Conservation (phyloP, 2,888 invertebrate genomes). For the Drosophila testacea region DNA sequence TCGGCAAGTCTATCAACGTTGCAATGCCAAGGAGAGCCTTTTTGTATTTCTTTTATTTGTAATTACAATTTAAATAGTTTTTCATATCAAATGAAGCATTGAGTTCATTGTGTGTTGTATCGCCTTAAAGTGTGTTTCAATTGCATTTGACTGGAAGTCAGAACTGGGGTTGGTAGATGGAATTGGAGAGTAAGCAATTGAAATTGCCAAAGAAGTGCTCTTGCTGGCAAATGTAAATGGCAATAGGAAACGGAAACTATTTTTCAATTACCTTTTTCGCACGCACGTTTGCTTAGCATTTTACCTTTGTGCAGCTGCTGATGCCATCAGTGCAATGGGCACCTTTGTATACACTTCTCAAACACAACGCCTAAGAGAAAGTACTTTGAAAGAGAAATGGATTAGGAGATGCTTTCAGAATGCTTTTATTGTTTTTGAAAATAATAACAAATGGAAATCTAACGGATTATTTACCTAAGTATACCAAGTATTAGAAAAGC, state of each 20-base stretch:
- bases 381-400: not conserved
- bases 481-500: too few species aligned
- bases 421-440: too few species aligned
- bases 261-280: slow-evolving; percentile 78
- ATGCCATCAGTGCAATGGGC: not conserved
- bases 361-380: not conserved
- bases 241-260: slow-evolving; percentile 69
- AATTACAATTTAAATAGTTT: slow-evolving; percentile 49
- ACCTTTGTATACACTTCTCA: slow-evolving; percentile 21
- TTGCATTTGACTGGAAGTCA: slow-evolving; percentile 25
- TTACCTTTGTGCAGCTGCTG: slow-evolving; percentile 56
- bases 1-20: too few species aligned
- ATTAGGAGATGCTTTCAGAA: not conserved
- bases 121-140: slow-evolving; percentile 40
- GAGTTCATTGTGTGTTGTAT: slow-evolving; percentile 2
- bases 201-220: slow-evolving; percentile 33
- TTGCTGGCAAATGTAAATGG: slow-evolving; percentile 30
- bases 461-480: not conserved
- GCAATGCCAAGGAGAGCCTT: too few species aligned
- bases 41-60: slow-evolving; percentile 1
- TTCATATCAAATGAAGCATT: slow-evolving; percentile 10
- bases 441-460: not conserved
- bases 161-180: slow-evolving; percentile 15
- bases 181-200: slow-evolving; percentile 44
- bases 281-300: slow-evolving; percentile 79